A percentile compares a stretch with the other conserved stretches of the same genome.
phyloP scores from a whole-genome alignment of 2,113 vertebrate species.

The Dascyllus trimaculatus region DNA sequence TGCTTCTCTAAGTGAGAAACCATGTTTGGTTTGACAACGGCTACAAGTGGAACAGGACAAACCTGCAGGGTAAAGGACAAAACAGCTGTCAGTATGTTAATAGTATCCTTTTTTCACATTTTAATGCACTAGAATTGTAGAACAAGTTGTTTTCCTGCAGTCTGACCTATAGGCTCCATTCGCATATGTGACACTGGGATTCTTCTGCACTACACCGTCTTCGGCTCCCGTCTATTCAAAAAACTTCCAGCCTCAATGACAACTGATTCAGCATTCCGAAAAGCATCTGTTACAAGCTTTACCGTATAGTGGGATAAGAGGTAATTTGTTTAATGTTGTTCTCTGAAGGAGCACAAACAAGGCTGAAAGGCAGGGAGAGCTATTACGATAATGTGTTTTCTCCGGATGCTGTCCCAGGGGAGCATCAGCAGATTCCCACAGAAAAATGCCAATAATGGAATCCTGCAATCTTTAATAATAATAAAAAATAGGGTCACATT shows the following conservation, averaged over 20 bases:
- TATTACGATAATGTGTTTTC: slow-evolving; percentile 67
- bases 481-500: slow-evolving; percentile 1
- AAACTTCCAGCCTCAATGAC: slow-evolving; percentile 16
- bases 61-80: background rate
- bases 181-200: background rate
- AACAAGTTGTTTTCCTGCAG: background rate
- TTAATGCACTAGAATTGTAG: background rate
- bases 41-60: background rate
- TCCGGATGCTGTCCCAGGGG: slow-evolving; percentile 43
- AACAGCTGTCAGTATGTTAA: background rate
- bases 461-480: slow-evolving; percentile 1
- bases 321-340: slow-evolving; percentile 73
- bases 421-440: slow-evolving; percentile 9
- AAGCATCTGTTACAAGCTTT: slow-evolving; percentile 47
- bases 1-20: slow-evolving; percentile 43
- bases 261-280: slow-evolving; percentile 48
- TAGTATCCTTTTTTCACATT: background rate
- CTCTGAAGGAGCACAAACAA: slow-evolving; percentile 43
- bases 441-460: slow-evolving; percentile 7
- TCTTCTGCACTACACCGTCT: background rate
- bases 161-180: background rate
- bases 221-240: background rate
- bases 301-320: slow-evolving; percentile 37
- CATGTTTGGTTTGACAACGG: slow-evolving; percentile 19
- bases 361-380: slow-evolving; percentile 40